Base-by-base conservation (phyloP, 2,888 invertebrate species). In the Gryllus longicercus region DNA sequence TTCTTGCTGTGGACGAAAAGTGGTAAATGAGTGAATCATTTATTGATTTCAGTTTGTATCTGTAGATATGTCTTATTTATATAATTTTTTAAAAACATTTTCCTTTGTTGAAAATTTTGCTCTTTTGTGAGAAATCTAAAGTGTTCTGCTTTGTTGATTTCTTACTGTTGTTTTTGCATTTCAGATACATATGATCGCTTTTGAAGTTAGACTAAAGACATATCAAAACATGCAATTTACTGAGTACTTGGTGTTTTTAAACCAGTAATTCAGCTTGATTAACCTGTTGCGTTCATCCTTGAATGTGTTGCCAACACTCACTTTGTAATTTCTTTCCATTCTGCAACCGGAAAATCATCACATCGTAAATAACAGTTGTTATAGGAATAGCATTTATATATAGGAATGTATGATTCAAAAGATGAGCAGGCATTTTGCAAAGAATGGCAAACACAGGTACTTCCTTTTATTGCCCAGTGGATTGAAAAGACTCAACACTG, bases 11-110 rank as follows among this genome's bases (percentile, higher is more conserved):
- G 63, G 63, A 63, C 63, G 63, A 63, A 63, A 63, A 63, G 63
- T 63, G 63, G 63, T 63, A 63, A 63, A 63, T 63, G 63, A 63
- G 63, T 63, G 63, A 63, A 63, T 63, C 63, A 63, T 63, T 63
- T 18, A 63, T n/a, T 63, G 63, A 63, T 18, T 63, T 63, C n/a
- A n/a, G n/a, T 63, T 63, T 63, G 14, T 63, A 18, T 63, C 63
- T 63, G 63, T 63, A 63, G 63, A 63, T 63, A 63, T 63, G 63
- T 63, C 16, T 63, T 63, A 63, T 63, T 63, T 63, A 63, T 63
- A 63, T 63, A 18, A 63, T 63, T 18, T 63, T 38, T 63, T n/a
- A 63, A n/a, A 63, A 63, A 63, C 14, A 18, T 14, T n/a, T 63
- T 63, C 63, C 12, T 14, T 63, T 63, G 63, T n/a, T 63, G 63